phyloP scores from a whole-genome alignment of 2,888 invertebrate species.

The Malthinus seriepunctatus region DNA sequence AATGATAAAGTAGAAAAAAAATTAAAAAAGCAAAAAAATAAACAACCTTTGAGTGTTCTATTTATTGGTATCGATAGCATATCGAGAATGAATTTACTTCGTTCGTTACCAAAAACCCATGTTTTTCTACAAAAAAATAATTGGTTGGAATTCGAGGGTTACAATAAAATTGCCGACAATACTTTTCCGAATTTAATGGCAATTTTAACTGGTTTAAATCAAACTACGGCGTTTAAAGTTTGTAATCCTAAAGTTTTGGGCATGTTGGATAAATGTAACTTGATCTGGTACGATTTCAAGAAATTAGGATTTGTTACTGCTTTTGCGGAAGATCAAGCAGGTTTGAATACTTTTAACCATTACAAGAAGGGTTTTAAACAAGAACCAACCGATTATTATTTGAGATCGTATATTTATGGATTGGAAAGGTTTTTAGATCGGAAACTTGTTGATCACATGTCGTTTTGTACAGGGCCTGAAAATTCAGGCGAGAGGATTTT shows the following conservation, averaged over 20 bases:
- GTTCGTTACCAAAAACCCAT: slow-evolving; percentile 75
- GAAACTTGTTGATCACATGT: slow-evolving; percentile 35
- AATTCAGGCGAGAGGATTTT: slow-evolving; percentile 69
- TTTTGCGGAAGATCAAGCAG: slow-evolving; percentile 76
- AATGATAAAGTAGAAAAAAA: slow-evolving; percentile 57
- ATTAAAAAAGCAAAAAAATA: slow-evolving; percentile 24
- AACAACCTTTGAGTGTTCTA: slow-evolving; percentile 66
- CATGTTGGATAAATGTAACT: slow-evolving; percentile 70
- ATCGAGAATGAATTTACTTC: slow-evolving; percentile 75
- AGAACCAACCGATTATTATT: slow-evolving; percentile 81
- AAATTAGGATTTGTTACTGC: slow-evolving; percentile 74
- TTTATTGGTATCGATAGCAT: slow-evolving; percentile 85
- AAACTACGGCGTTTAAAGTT: slow-evolving; percentile 53
- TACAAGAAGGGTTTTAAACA: slow-evolving; percentile 70
- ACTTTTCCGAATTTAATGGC: slow-evolving; percentile 91
- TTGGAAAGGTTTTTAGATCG: slow-evolving; percentile 58
- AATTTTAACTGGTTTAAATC: slow-evolving; percentile 69
- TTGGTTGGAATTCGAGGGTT: slow-evolving; percentile 48
- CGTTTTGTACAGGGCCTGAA: slow-evolving; percentile 62
- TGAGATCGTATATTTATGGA: slow-evolving; percentile 74
- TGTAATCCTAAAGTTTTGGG: slow-evolving; percentile 58
- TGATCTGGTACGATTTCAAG: slow-evolving; percentile 79
- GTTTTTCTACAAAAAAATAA: slow-evolving; percentile 63
- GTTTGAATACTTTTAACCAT: slow-evolving; percentile 76
- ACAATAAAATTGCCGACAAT: slow-evolving; percentile 79